These are phyloP conservation scores for Elephas maximus DNA, from an alignment of 2,113 vertebrate genomes.

Conservation along the genomic window DNA sequence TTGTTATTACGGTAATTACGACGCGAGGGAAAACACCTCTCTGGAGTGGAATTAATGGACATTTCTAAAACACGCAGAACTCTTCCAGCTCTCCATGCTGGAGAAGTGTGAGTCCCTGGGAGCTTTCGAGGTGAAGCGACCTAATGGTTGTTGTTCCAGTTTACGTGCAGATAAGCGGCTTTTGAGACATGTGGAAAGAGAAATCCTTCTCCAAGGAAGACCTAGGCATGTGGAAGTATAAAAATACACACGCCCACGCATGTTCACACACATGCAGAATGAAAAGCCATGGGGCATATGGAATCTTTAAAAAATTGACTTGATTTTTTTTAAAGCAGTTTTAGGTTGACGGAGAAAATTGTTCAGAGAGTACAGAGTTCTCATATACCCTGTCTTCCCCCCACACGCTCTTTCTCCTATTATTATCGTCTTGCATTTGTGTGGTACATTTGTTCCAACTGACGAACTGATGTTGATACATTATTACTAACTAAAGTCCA, in stretches of 20 bases:
- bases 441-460: no score
- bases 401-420: no score
- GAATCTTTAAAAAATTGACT: neutral
- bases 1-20: neutral
- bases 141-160: neutral
- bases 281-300: neutral
- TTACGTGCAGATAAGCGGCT: neutral
- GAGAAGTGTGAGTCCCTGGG: neutral
- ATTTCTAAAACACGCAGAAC: neutral
- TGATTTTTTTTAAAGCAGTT: no score
- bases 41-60: neutral
- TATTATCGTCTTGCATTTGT: no score
- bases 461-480: no score
- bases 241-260: no score
- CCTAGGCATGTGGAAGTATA: accelerated
- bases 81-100: neutral
- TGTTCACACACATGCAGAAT: neutral
- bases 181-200: neutral
- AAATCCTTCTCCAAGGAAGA: neutral
- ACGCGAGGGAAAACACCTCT: neutral
- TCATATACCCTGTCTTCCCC: no score
- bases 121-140: neutral
- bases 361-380: no score
- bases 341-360: no score
- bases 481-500: no score